These are phyloP conservation scores for Parazoanthus swiftii DNA, from an alignment of 92 coral and sea anemone species.

Conservation along the genomic window DNA sequence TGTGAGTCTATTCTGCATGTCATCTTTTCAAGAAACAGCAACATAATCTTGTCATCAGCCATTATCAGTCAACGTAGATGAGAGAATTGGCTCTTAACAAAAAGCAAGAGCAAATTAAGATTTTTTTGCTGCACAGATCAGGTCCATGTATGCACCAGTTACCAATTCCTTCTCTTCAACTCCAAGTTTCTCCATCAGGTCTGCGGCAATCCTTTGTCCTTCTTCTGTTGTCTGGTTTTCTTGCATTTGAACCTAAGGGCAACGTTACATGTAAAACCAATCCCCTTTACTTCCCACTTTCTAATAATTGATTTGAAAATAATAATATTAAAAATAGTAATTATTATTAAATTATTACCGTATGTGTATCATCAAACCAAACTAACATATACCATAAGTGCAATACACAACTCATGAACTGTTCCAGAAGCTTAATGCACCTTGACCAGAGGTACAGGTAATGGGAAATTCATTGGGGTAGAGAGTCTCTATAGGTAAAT, in stretches of 20 bases:
- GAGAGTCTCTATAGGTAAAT: too few relatives aligned
- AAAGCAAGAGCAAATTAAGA: neutral
- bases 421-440: too few relatives aligned
- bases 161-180: constrained; percentile 73
- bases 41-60: neutral
- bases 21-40: neutral
- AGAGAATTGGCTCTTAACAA: neutral
- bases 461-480: too few relatives aligned
- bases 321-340: neutral
- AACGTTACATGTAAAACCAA: too few relatives aligned
- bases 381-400: too few relatives aligned
- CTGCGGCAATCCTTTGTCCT: constrained; percentile 85
- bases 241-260: constrained; percentile 73
- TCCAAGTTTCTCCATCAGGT: constrained; percentile 75
- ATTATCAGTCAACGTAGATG: neutral
- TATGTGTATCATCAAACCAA: too few relatives aligned
- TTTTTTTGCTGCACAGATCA: constrained; percentile 48
- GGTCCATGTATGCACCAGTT: constrained; percentile 89
- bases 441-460: too few relatives aligned
- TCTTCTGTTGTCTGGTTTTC: constrained; percentile 75
- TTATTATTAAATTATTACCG: too few relatives aligned
- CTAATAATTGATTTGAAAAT: too few relatives aligned
- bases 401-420: too few relatives aligned
- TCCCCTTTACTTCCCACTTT: neutral
- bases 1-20: neutral